Evolutionary conservation across 1,140 invertebrate genomes (phyloP).

Genomic region (Tachypleus tridentatus): DNA sequence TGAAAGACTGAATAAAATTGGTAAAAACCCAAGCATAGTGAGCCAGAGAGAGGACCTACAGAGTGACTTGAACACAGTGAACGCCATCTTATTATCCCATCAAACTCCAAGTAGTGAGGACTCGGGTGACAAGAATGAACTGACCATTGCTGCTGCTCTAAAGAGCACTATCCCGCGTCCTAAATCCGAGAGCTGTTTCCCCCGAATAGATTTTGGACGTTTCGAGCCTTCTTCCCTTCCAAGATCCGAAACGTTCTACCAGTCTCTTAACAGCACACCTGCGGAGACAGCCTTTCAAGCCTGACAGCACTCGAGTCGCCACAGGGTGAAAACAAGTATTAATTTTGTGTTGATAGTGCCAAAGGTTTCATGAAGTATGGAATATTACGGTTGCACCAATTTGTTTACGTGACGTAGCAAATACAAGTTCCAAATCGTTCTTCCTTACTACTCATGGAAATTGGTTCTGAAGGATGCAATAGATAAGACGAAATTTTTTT

Average conservation of each 20-base stretch:
- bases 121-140: not conserved
- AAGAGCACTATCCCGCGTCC: conserved; percentile 17
- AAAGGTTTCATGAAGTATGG: too few relatives aligned
- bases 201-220: conserved; percentile 13
- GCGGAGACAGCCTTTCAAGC: conserved; percentile 16
- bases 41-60: conserved; percentile 56
- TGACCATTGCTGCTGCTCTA: conserved; percentile 8
- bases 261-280: conserved; percentile 24
- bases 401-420: too few relatives aligned
- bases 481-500: too few relatives aligned
- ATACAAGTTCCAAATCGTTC: too few relatives aligned
- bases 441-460: too few relatives aligned
- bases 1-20: conserved; percentile 94
- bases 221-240: not conserved
- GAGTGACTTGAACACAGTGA: conserved; percentile 21
- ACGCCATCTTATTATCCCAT: conserved; percentile 15
- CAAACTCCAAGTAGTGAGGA: conserved; percentile 3
- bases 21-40: conserved; percentile 92
- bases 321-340: too few relatives aligned
- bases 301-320: not conserved
- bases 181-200: conserved; percentile 22
- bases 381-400: too few relatives aligned
- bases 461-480: too few relatives aligned
- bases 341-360: too few relatives aligned
- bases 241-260: conserved; percentile 20